Evolutionary conservation across 2,113 vertebrate genomes (phyloP).

Genomic region (Chaetura pelagica): DNA sequence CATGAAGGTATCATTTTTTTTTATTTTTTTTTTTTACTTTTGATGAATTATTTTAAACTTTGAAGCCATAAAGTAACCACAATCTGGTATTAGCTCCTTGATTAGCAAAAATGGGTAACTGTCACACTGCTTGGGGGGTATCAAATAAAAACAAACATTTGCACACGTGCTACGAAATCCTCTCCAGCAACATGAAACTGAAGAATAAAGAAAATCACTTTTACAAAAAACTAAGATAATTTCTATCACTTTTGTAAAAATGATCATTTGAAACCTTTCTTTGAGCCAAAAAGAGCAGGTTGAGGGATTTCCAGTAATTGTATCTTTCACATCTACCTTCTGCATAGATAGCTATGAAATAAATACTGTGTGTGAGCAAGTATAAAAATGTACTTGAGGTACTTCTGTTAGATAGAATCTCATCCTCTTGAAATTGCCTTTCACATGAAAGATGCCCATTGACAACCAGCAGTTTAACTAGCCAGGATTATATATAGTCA

Average conservation of each 20-base stretch:
- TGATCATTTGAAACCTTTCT: neutral
- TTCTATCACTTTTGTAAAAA: neutral
- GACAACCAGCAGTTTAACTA: conserved; percentile 58
- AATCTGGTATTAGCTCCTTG: neutral
- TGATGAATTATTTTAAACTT: neutral
- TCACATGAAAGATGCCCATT: conserved; percentile 61
- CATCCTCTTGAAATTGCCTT: conserved; percentile 67
- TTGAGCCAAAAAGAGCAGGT: neutral
- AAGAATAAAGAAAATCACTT: neutral
- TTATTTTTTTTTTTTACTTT: neutral
- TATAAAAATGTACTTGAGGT: conserved; percentile 50
- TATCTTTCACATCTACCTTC: conserved; percentile 16
- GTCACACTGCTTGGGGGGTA: neutral
- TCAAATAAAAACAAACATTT: neutral
- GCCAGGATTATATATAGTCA: conserved; percentile 51
- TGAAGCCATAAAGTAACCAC: neutral
- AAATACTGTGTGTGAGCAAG: conserved; percentile 36
- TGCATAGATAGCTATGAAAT: conserved; percentile 58
- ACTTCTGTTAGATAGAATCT: conserved; percentile 62
- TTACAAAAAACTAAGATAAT: neutral
- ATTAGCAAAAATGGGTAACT: neutral
- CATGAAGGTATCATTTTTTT: neutral
- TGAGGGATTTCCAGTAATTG: conserved; percentile 35
- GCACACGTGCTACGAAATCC: neutral
- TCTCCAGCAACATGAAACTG: neutral